Conservation (phyloP, 2,888 invertebrate genomes). For the Creontiades dilutus region DNA sequence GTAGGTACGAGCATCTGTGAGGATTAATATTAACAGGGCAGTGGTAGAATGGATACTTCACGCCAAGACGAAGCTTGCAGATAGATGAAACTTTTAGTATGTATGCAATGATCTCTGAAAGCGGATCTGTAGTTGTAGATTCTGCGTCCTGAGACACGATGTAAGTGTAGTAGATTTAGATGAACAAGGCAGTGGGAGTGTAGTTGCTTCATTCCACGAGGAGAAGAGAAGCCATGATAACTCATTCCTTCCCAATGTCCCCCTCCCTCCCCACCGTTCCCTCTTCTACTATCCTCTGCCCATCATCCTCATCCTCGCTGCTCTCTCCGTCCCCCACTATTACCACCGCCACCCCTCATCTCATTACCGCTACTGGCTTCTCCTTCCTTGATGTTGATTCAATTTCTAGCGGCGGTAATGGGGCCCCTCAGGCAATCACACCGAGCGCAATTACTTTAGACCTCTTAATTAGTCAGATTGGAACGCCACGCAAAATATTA, state of each 20-base stretch:
- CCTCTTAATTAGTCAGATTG: conserved; percentile 55
- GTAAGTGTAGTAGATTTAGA: not conserved
- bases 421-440: conserved; percentile 46
- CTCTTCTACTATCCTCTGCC: not conserved
- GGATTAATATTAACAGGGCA: no score
- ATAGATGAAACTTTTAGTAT: no score
- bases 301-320: no score
- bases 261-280: not conserved
- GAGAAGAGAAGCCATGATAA: conserved; percentile 44
- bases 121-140: no score
- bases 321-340: not conserved
- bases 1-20: no score
- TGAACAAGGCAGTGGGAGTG: not conserved
- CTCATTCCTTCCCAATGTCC: conserved; percentile 23
- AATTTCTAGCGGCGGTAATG: conserved; percentile 50
- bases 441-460: conserved; percentile 51
- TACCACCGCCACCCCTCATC: conserved; percentile 3
- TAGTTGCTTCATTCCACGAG: not conserved
- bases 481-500: conserved; percentile 38
- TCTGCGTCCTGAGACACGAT: not conserved
- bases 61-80: no score
- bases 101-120: no score
- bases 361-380: conserved; percentile 35
- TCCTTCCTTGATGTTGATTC: conserved; percentile 51
- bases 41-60: no score